phyloP scores from a whole-genome alignment of 2,888 invertebrate genomes.

The Ceriagrion tenellum region DNA sequence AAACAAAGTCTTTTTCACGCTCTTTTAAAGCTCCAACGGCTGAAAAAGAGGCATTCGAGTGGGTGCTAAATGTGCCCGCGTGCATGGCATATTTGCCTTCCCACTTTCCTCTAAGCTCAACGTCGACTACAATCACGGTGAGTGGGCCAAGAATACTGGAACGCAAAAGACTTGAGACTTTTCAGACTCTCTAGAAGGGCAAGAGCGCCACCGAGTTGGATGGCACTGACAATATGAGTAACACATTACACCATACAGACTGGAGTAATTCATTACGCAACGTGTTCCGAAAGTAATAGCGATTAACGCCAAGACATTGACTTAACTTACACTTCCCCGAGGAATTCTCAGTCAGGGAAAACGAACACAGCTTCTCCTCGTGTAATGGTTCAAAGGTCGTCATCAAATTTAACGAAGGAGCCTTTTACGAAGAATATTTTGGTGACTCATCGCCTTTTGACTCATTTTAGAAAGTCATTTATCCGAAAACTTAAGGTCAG shows the following conservation, averaged over 20 bases:
- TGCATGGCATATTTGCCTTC: background rate
- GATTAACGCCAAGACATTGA: background rate
- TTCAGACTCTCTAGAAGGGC: background rate
- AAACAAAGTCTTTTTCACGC: background rate
- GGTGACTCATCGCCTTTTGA: too few relatives aligned
- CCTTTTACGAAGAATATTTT: too few relatives aligned
- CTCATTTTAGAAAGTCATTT: too few relatives aligned
- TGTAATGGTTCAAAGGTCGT: too few relatives aligned
- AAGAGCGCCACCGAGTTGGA: background rate
- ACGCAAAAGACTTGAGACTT: background rate
- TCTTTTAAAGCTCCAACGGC: background rate
- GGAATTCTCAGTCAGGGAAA: too few relatives aligned
- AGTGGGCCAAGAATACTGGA: constrained; percentile 56
- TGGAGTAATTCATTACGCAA: background rate
- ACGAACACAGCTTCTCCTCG: too few relatives aligned
- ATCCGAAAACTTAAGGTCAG: too few relatives aligned
- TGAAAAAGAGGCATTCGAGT: background rate
- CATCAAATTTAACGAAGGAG: too few relatives aligned
- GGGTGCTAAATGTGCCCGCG: background rate
- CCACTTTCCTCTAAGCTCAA: background rate
- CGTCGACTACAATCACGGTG: background rate
- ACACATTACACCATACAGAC: background rate
- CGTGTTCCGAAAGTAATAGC: background rate
- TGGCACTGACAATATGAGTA: background rate
- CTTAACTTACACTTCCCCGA: too few relatives aligned